A percentile compares a stretch with the other conserved stretches of the same genome.
Evolutionary conservation across 2,113 vertebrate genomes (phyloP).

Genomic region (Poeciliopsis prolifica): DNA sequence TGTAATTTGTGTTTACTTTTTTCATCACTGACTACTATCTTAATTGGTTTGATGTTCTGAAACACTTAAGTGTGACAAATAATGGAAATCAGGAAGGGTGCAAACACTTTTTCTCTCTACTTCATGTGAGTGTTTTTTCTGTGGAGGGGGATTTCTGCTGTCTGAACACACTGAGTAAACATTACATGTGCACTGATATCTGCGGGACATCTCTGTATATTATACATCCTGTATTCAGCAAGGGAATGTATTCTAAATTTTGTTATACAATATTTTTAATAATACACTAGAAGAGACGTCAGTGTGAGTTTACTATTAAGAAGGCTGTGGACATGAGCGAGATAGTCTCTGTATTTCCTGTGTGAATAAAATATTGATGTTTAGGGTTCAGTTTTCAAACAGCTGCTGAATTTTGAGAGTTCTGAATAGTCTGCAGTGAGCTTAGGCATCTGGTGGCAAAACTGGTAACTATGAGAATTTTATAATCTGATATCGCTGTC

Average conservation of each 20-base stretch:
- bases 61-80: no score
- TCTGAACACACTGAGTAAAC: neutral
- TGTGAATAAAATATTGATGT: slow-evolving; percentile 12
- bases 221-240: neutral
- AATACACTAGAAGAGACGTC: neutral
- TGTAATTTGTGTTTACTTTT: no score
- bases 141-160: neutral
- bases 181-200: neutral
- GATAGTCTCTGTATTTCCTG: slow-evolving; percentile 16
- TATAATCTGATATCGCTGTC: neutral
- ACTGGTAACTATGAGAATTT: neutral
- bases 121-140: neutral
- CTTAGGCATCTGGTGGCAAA: neutral
- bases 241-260: neutral
- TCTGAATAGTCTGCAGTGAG: neutral
- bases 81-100: no score
- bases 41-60: no score
- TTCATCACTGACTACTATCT: no score
- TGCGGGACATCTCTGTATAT: neutral
- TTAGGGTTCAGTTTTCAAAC: slow-evolving; percentile 9
- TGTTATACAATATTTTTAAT: neutral
- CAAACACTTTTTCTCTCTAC: no score
- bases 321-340: slow-evolving; percentile 5
- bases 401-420: neutral
- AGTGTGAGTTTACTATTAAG: neutral